These are phyloP conservation scores for Agrilus biguttatus DNA, from an alignment of 2,888 invertebrate genomes.

Conservation along the genomic window DNA sequence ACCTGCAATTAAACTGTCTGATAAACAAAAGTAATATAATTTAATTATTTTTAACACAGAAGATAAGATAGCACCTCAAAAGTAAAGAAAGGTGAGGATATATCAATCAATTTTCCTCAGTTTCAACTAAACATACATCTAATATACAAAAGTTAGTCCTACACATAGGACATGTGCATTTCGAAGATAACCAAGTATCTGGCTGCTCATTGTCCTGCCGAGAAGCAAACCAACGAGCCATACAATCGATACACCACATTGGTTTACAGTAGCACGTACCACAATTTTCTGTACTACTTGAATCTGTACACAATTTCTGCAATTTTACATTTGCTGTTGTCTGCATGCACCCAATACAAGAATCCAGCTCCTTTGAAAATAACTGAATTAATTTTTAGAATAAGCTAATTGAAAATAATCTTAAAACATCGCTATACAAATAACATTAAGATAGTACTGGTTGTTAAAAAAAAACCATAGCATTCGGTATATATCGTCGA, in stretches of 20 bases:
- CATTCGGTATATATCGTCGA: too few relatives aligned
- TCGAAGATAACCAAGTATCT: constrained; percentile 64
- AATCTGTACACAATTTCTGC: constrained; percentile 47
- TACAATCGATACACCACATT: constrained; percentile 79
- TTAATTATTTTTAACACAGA: neutral
- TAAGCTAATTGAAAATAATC: too few relatives aligned
- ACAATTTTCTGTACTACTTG: constrained; percentile 33
- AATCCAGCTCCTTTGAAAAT: constrained; percentile 50
- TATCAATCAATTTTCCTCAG: neutral
- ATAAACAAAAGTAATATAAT: neutral
- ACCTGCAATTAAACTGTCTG: neutral
- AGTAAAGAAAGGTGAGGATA: neutral
- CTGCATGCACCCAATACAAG: constrained; percentile 84
- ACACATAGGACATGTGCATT: constrained; percentile 81
- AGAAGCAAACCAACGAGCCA: constrained; percentile 80
- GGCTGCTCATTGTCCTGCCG: constrained; percentile 56
- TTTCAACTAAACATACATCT: constrained; percentile 49
- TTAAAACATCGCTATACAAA: too few relatives aligned
- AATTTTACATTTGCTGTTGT: constrained; percentile 64
- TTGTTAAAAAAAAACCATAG: too few relatives aligned
- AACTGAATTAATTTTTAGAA: constrained; percentile 2
- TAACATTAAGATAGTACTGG: too few relatives aligned
- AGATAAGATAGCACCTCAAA: neutral
- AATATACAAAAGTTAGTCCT: constrained; percentile 71
- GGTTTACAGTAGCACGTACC: constrained; percentile 60